These are phyloP conservation scores for Eretmochelys imbricata DNA, from an alignment of 2,113 vertebrate species.

Conservation along the genomic window DNA sequence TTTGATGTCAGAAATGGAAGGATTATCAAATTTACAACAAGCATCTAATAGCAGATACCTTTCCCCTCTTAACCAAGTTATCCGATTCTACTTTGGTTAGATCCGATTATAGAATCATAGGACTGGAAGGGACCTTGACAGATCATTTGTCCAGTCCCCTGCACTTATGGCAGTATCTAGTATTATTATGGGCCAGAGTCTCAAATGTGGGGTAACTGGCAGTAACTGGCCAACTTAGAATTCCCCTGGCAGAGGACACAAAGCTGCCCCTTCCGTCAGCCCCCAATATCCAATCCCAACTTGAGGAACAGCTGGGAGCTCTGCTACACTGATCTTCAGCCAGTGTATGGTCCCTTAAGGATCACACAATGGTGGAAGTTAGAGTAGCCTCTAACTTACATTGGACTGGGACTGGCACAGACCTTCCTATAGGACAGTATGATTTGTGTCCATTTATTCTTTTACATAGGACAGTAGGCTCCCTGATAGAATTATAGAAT, in stretches of 20 bases:
- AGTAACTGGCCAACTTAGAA: not conserved
- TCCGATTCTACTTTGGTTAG: not conserved
- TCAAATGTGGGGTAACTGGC: not conserved
- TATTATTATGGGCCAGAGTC: not conserved
- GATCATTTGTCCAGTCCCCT: no score
- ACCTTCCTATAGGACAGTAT: not conserved
- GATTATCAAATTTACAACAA: not conserved
- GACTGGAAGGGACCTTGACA: no score
- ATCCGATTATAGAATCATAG: not conserved
- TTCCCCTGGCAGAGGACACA: not conserved
- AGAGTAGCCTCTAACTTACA: not conserved
- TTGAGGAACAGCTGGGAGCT: not conserved
- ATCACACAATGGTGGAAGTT: not conserved
- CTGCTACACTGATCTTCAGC: not conserved
- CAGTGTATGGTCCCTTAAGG: not conserved
- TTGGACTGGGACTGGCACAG: not conserved
- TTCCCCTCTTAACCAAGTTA: conserved; percentile 16
- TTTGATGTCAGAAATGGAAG: conserved; percentile 41
- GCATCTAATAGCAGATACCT: conserved; percentile 6
- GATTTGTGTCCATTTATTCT: no score
- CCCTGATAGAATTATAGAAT: not conserved
- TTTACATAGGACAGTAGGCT: not conserved
- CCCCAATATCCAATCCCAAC: not conserved
- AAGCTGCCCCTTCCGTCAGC: not conserved
- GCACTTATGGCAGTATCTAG: no score